Conservation (phyloP, 2,888 invertebrate species). For the Drosophila ochracea region DNA sequence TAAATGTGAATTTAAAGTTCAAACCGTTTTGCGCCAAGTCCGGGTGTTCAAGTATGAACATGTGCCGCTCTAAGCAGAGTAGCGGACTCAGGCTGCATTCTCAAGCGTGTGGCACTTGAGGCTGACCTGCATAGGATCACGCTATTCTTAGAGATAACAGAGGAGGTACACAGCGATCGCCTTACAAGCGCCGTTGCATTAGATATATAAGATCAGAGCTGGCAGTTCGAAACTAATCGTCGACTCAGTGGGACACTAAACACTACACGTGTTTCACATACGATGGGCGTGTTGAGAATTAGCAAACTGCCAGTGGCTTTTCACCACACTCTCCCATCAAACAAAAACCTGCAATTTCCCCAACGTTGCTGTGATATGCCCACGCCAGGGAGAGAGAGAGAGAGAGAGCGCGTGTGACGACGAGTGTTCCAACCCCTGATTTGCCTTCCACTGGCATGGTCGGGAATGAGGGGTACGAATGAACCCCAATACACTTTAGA, state of each 20-base stretch:
- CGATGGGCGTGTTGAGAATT: not conserved
- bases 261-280: too few relatives aligned
- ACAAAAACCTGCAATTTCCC: conserved; percentile 34
- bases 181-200: not conserved
- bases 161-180: too few relatives aligned
- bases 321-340: conserved; percentile 25
- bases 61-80: not conserved
- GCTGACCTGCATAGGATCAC: too few relatives aligned
- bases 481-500: conserved; percentile 24
- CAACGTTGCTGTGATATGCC: conserved; percentile 28
- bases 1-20: conserved; percentile 14
- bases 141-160: too few relatives aligned
- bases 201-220: not conserved
- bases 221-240: too few relatives aligned
- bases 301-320: conserved; percentile 16
- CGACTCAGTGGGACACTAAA: too few relatives aligned
- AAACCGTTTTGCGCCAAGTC: not conserved
- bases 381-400: conserved; percentile 10
- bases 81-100: not conserved
- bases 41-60: not conserved
- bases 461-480: conserved; percentile 27
- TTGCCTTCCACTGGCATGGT: conserved; percentile 46
- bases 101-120: not conserved
- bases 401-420: not conserved
- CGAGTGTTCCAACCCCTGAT: conserved; percentile 40